Percentiles rank a stretch among this genome's conserved stretches.
Evolutionary conservation across 2,113 vertebrate species (phyloP).

Genomic region (Tricholaema leucomelas): DNA sequence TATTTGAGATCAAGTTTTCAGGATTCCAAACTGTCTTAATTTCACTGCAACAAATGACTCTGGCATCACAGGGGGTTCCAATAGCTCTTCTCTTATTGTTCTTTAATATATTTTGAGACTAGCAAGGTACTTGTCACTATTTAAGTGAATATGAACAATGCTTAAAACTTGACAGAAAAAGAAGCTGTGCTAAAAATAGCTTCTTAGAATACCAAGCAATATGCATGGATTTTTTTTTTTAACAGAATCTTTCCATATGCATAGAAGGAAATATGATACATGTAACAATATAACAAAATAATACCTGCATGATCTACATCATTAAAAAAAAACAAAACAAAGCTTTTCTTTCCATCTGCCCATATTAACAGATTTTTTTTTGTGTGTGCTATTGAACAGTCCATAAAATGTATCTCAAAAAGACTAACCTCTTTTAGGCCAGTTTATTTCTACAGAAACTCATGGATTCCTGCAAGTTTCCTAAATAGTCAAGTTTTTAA

Average conservation of each 20-base stretch:
- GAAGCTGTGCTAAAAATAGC: not conserved
- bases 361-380: not conserved
- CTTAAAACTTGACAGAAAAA: not conserved
- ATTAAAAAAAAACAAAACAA: not conserved
- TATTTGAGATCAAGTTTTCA: not conserved
- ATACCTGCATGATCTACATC: not conserved
- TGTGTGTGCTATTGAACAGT: not conserved
- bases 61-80: not conserved
- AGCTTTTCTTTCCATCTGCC: not conserved
- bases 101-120: not conserved
- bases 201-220: not conserved
- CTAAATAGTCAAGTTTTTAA: not conserved
- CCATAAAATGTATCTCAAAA: not conserved
- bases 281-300: not conserved
- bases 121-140: not conserved
- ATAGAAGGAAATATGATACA: not conserved
- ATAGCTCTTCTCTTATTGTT: not conserved
- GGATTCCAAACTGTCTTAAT: not conserved
- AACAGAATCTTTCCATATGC: not conserved
- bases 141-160: not conserved
- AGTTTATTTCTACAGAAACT: not conserved
- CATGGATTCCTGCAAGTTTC: not conserved
- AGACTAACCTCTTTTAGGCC: not conserved
- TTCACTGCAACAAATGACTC: not conserved
- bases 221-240: not conserved